Evolutionary conservation across 2,797 vertebrate genomes (phyloP).

Genomic region (Lateolabrax maculatus): DNA sequence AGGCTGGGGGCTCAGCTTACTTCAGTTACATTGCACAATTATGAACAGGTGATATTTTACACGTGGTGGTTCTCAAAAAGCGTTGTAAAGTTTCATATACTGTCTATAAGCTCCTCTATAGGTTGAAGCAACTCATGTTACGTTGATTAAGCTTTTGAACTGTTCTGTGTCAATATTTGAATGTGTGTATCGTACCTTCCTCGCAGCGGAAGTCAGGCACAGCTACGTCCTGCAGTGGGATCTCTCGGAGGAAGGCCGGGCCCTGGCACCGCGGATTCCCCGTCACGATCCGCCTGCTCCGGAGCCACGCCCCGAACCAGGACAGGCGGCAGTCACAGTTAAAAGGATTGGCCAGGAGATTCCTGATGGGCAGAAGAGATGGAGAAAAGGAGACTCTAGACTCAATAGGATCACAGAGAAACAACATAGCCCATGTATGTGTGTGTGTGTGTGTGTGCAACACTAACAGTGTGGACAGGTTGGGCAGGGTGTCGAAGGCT

Average conservation of each 20-base stretch:
- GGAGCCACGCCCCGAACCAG: conserved; percentile 96
- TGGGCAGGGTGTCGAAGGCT: conserved; percentile 94
- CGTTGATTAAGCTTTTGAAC: too few relatives aligned
- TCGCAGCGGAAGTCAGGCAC: conserved; percentile 96
- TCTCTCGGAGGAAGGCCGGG: conserved; percentile 95
- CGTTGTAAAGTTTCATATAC: not conserved
- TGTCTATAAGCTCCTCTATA: too few relatives aligned
- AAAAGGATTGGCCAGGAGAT: conserved; percentile 96
- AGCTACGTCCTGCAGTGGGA: conserved; percentile 96
- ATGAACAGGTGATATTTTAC: not conserved
- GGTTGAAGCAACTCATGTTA: too few relatives aligned
- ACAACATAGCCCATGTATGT: not conserved
- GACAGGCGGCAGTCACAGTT: conserved; percentile 96
- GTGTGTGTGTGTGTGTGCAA: conserved; percentile 15
- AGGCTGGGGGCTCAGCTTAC: not conserved
- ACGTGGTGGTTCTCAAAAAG: not conserved
- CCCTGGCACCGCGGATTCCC: conserved; percentile 96
- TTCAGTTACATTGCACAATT: not conserved
- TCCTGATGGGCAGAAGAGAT: conserved; percentile 79
- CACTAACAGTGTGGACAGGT: conserved; percentile 85
- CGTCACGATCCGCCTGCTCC: conserved; percentile 94
- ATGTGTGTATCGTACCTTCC: conserved; percentile 86
- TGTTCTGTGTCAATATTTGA: too few relatives aligned
- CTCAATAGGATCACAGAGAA: accelerated
- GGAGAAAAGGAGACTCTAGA: not conserved